Evolutionary conservation across 2,113 vertebrate genomes (phyloP), one percentile per base, ranked within the genome.

Genomic region (pig (Sus scrofa)): DNA sequence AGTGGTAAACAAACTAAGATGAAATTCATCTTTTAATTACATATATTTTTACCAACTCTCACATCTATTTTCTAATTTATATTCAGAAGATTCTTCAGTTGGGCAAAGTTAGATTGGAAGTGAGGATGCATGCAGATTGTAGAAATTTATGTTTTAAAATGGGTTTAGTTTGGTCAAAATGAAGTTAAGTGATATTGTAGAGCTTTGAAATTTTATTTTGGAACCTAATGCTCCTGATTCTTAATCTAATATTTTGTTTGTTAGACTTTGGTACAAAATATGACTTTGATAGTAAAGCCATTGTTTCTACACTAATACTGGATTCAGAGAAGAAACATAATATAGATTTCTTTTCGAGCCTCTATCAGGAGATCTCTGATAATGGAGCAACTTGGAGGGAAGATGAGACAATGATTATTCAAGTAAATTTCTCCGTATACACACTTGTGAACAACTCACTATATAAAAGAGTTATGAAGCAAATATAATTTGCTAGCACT

Each of bases 1-100:
- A 79, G n/a, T 91, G 8, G 37, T 9, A 73, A 94, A 86, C 3
- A 82, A 74, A 85, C 65, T 30, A 85, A 65, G 44, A 65, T 71
- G 79, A 92, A 83, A 82, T 73, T 52, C 3, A 81, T 27, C 24
- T 71, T 88, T 78, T 56, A 75, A n/a, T 75, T 63, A 18, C 39
- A 67, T 84, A 18, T 54, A 67, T 84, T 85, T 95, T 79, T 67
- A n/a, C 12, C 14, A 63, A 37, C 3, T 52, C 84, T 75, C 11
- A 63, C 68, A 73, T 30, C 7, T 86, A 34, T 73, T 65, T 96
- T 89, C 32, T 74, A 88, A 96, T 70, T 79, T 79, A 71, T 71
- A 62, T 13, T 89, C 3, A 39, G 56, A 89, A 81, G 22, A 81
- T 75, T 88, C 7, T 77, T 92, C 83, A 62, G 2, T 10, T 89